These are phyloP conservation scores for Tetramorium alpestre DNA, from an alignment of 1,140 invertebrate genomes.

Conservation along the genomic window DNA sequence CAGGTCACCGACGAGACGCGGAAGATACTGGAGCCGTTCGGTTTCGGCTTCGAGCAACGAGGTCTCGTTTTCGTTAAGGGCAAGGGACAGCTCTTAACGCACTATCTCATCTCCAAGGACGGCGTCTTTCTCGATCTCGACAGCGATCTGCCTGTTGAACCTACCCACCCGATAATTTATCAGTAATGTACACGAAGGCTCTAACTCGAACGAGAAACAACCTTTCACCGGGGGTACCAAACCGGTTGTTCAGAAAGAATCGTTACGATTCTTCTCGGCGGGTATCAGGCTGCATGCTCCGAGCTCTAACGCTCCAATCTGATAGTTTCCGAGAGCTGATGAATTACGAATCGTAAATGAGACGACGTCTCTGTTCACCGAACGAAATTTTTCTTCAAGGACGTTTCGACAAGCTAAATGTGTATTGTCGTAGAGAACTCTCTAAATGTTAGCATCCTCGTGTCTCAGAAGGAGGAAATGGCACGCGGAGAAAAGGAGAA, in stretches of 20 bases:
- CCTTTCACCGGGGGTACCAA: neutral
- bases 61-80: conserved; percentile 97
- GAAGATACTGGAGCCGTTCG: conserved; percentile 93
- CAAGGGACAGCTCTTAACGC: conserved; percentile 97
- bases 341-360: conserved; percentile 24
- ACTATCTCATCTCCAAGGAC: conserved; percentile 89
- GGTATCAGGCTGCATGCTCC: neutral
- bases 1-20: conserved; percentile 97
- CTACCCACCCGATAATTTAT: conserved; percentile 84
- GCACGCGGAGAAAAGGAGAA: neutral
- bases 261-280: neutral
- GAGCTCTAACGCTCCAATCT: neutral
- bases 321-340: neutral
- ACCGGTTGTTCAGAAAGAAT: neutral
- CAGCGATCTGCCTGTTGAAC: conserved; percentile 83
- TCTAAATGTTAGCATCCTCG: conserved; percentile 58
- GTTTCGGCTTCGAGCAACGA: conserved; percentile 96
- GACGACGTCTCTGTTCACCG: conserved; percentile 15
- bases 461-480: neutral
- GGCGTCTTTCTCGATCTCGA: conserved; percentile 82
- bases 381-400: conserved; percentile 18
- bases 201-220: conserved; percentile 56
- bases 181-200: conserved; percentile 79
- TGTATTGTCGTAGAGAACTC: conserved; percentile 53
- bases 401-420: conserved; percentile 41